phyloP scores from a whole-genome alignment of 2,888 invertebrate species.

The Gastracanthus pulcherrimus region DNA sequence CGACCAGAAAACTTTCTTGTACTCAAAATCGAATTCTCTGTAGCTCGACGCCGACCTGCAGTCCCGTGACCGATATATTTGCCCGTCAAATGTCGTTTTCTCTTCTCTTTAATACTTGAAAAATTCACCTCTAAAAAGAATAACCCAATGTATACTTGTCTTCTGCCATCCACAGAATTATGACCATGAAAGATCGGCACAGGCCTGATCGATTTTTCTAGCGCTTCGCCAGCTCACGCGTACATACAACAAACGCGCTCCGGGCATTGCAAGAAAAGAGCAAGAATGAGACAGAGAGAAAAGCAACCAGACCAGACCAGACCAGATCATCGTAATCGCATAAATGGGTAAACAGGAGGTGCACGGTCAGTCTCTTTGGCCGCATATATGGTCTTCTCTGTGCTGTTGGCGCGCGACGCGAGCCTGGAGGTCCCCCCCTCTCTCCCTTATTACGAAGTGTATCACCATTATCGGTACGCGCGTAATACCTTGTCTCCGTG shows the following conservation, averaged over 20 bases:
- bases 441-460: constrained; percentile 8
- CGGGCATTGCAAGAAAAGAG: too few species aligned
- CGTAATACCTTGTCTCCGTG: not conserved
- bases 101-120: not conserved
- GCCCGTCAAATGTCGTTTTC: not conserved
- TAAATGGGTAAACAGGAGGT: constrained; percentile 26
- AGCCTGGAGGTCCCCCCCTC: too few species aligned
- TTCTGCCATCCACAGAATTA: not conserved
- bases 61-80: not conserved
- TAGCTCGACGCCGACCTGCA: not conserved
- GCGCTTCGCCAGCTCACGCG: too few species aligned
- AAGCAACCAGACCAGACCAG: not conserved
- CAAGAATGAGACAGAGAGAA: not conserved
- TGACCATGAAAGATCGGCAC: not conserved
- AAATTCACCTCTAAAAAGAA: not conserved
- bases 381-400: constrained; percentile 49
- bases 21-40: not conserved
- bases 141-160: not conserved
- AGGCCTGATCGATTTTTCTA: not conserved
- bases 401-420: not conserved
- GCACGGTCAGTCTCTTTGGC: constrained; percentile 30
- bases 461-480: not conserved
- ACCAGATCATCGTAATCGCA: not conserved
- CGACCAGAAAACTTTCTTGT: not conserved
- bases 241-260: too few species aligned